Evolutionary conservation across 30 jellyfish, hydroid and myxozoan species (phyloP), one percentile per base, ranked within the genome.

Genomic region (Pelagia noctiluca): DNA sequence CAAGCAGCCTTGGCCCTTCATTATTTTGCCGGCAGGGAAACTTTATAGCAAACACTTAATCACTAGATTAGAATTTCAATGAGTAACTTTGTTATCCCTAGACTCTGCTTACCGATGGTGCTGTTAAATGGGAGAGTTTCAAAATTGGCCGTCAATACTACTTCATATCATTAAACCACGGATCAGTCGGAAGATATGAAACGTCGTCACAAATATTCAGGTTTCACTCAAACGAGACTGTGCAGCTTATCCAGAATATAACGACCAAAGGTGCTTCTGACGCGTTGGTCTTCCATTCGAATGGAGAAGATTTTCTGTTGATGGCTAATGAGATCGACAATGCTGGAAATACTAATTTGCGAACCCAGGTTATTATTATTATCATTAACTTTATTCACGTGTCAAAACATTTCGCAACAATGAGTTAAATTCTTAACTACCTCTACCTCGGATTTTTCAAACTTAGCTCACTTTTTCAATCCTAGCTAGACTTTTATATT

Each of bases 181-280:
- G 96, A 10, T 4, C 87, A 28, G 50, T 22, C n/a, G 89, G 89
- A 8, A 50, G 89, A 35, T 78, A 29, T 33, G 88, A 87, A 71
- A 77, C 91, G 22, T 37, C 24, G 36, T 87, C 96, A 26, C 89
- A 76, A 35, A 50, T 87, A 49, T 30, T 73, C 73, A 69, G 46
- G 42, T 19, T 87, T 33, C 82, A 73, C 34, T 71, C 74, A 23
- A 78, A 76, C 35, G 81, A n/a, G 32, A 62, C 84, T 0, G 32
- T 77, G 13, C 82, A 69, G 1, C 35, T 78, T 67, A 84, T 87
- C n/a, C 96, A 87, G 31, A 67, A 77, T 31, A 87, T 87, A 8
- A 23, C 90, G 32, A 87, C 91, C 1, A 54, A 62, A 66, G 96
- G 96, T 1, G 96, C 84, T 0, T 16, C 88, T 34, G 96, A 78